Evolutionary conservation across 2,113 vertebrate species (phyloP).

Genomic region (Etheostoma spectabile): DNA sequence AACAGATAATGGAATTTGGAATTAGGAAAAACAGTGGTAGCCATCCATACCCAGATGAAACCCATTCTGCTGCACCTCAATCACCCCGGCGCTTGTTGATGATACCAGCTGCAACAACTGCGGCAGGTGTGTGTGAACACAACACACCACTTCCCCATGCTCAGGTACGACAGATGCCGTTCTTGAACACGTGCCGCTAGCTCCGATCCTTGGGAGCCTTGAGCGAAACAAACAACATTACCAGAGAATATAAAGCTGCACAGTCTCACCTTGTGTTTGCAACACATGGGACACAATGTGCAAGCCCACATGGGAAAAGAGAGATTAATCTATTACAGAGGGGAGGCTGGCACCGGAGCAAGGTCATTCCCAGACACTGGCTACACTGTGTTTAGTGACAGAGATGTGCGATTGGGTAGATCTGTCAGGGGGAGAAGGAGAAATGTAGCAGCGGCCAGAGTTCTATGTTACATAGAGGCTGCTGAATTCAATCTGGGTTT

Average conservation of each 20-base stretch:
- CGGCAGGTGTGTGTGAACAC: conserved; percentile 33
- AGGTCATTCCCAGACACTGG: conserved; percentile 48
- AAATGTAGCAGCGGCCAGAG: conserved; percentile 3
- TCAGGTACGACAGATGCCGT: conserved; percentile 45
- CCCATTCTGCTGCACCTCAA: conserved; percentile 18
- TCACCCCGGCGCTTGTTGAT: conserved; percentile 42
- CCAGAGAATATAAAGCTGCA: conserved; percentile 13
- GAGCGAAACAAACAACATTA: conserved; percentile 37
- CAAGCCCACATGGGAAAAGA: conserved; percentile 38
- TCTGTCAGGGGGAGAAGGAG: background rate
- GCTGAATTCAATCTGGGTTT: background rate
- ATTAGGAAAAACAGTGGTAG: conserved; percentile 11
- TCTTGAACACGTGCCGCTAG: conserved; percentile 21
- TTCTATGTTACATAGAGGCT: background rate
- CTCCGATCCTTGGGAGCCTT: conserved; percentile 24
- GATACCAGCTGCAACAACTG: conserved; percentile 27
- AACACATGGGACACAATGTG: conserved; percentile 28
- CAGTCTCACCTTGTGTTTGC: conserved; percentile 33
- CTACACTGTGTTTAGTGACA: conserved; percentile 40
- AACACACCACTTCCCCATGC: conserved; percentile 4
- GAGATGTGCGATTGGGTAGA: conserved; percentile 13
- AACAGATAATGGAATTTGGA: conserved; percentile 1
- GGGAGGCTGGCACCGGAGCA: conserved; percentile 46
- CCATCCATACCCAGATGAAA: background rate
- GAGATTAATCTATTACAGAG: conserved; percentile 45